A percentile compares a stretch with the other conserved stretches of the same genome.
phyloP scores from a whole-genome alignment of 1,140 invertebrate genomes.

The Drosophila serrata region DNA sequence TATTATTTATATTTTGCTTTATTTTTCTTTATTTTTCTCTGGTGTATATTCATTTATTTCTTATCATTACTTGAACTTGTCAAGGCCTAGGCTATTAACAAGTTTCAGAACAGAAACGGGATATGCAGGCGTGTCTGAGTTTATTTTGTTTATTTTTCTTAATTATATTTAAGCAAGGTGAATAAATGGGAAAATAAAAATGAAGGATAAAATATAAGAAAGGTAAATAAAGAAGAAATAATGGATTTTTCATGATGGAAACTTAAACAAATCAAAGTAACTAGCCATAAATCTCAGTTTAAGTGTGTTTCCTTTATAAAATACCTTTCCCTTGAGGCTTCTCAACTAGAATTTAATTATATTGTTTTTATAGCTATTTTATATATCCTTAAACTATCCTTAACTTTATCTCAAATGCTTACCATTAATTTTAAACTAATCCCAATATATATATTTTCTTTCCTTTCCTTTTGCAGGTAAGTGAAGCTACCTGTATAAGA shows the following conservation, averaged over 20 bases:
- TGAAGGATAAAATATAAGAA: neutral
- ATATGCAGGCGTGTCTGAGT: neutral
- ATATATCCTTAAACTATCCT: neutral
- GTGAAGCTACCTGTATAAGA: conserved; percentile 35
- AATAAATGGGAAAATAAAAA: neutral
- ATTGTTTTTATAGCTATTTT: neutral
- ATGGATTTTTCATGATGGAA: too few relatives aligned
- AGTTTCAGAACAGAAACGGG: conserved; percentile 16
- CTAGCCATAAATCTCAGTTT: neutral
- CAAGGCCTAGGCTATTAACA: conserved; percentile 28
- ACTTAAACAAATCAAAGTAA: neutral
- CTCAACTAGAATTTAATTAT: neutral
- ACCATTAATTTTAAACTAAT: conserved; percentile 38
- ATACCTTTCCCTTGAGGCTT: neutral
- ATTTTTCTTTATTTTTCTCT: conserved; percentile 2
- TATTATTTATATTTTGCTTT: neutral
- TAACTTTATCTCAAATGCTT: conserved; percentile 11
- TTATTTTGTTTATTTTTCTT: conserved; percentile 15
- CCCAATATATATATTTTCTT: conserved; percentile 30
- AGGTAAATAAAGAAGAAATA: neutral
- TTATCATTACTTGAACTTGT: conserved; percentile 29
- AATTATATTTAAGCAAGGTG: conserved; percentile 2
- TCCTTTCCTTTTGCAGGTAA: conserved; percentile 72
- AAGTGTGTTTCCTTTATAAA: neutral
- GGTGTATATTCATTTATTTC: conserved; percentile 18